These are phyloP conservation scores for Poeciliopsis turneri DNA, from an alignment of 2,797 vertebrate genomes.

Conservation along the genomic window DNA sequence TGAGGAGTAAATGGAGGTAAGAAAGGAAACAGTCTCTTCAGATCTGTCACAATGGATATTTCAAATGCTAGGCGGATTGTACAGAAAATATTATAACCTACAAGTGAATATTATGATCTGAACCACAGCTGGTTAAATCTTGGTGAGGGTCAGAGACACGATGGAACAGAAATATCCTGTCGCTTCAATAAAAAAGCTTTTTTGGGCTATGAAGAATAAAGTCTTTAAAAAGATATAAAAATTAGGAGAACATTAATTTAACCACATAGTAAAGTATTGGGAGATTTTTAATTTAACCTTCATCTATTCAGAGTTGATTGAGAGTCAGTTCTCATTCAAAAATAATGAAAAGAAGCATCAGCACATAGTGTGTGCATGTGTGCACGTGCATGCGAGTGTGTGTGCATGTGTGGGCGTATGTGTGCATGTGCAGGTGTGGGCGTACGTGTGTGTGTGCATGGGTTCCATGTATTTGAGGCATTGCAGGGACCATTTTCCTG, in stretches of 20 bases:
- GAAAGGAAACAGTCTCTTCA: neutral
- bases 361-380: too few species aligned
- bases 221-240: neutral
- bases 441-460: too few species aligned
- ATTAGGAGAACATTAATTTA: neutral
- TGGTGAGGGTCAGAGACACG: neutral
- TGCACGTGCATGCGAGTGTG: too few species aligned
- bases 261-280: neutral
- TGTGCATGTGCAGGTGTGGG: too few species aligned
- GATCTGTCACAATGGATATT: conserved; percentile 9
- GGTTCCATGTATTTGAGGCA: too few species aligned
- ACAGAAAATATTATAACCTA: conserved; percentile 37
- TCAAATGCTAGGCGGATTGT: conserved; percentile 37
- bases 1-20: neutral
- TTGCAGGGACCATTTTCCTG: too few species aligned
- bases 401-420: accelerated
- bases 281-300: neutral
- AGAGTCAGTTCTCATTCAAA: neutral
- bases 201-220: conserved; percentile 12
- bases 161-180: neutral
- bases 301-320: neutral
- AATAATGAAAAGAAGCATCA: neutral
- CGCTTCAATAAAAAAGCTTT: neutral
- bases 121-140: conserved; percentile 16
- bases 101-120: conserved; percentile 41